Conservation (phyloP, 2,113 vertebrate genomes). For the Dolichotis patagonum region DNA sequence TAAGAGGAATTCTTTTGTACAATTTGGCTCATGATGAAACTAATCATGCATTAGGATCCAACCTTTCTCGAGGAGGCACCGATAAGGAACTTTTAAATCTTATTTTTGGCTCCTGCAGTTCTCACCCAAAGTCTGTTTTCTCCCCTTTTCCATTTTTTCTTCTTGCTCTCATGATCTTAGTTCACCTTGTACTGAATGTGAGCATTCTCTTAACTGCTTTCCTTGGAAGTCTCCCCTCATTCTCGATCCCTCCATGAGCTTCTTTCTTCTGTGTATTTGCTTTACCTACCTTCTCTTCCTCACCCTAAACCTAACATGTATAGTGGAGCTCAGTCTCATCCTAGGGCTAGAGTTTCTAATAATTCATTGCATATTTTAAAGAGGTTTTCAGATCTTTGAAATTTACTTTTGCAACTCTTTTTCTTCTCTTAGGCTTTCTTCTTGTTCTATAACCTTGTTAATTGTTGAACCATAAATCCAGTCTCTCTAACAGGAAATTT, state of each 20-base stretch:
- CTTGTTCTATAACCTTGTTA: neutral
- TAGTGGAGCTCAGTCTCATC: neutral
- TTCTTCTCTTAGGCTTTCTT: neutral
- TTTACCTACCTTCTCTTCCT: neutral
- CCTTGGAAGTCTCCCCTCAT: neutral
- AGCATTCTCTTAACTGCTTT: neutral
- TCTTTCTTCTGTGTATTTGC: neutral
- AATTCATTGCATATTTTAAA: neutral
- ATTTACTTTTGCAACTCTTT: neutral
- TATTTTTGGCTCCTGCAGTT: neutral
- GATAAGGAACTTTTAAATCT: neutral
- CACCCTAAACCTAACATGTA: neutral
- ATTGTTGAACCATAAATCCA: neutral
- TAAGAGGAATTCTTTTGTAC: neutral
- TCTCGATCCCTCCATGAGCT: neutral
- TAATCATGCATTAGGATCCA: neutral
- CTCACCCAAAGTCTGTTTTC: neutral
- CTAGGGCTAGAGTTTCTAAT: neutral
- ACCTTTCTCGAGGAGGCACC: neutral
- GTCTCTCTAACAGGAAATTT: neutral
- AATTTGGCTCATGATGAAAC: neutral
- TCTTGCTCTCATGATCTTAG: neutral
- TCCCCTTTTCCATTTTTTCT: neutral
- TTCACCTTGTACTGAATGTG: neutral
- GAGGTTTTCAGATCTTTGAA: neutral